Evolutionary conservation across 2,888 invertebrate species (phyloP), one percentile per base, ranked within the genome.

Genomic region (Diploptera punctata): DNA sequence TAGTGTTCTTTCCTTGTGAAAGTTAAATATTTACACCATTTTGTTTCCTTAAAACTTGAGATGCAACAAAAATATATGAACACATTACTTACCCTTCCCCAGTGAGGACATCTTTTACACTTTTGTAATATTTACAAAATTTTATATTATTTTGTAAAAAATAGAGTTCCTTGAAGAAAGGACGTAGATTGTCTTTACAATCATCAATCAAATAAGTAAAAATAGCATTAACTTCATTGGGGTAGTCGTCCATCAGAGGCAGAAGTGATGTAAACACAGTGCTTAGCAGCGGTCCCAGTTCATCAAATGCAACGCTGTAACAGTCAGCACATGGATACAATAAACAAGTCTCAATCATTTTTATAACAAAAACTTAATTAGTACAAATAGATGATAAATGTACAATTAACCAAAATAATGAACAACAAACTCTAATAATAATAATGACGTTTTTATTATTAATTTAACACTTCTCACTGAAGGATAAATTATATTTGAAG

Each of bases 241-340:
- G 89, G 74, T 91, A 90, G 65, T 86, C 85, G 29, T 90, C 85
- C 16, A 93, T 83, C 67, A 95, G 85, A 1, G 95, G 93, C 73
- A 93, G 84, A 54, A 97, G 83, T 0, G 93, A 93, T 1, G 93
- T 91, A 21, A 94, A 91, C 77, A 97, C 90, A 73, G 93, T 93
- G 10, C 94, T 91, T 76, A 97, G 81, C 71, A 96, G 87, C 0
- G 94, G 92, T 0, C 95, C 95, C 24, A 97, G 82, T 26, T 88
- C 88, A 77, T 89, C 87, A 1, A 89, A 86, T 75, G 91, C 89
- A 18, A 93, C 90, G 76, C 90, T 92, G 69, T 29, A 82, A 80
- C 38, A 81, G 24, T 70, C n/a, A n/a, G n/a, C n/a, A n/a, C n/a
- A n/a, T n/a, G n/a, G n/a, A n/a, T n/a, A n/a, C n/a, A n/a, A n/a